These are phyloP conservation scores for Scolopax bukidnonensis DNA, from an alignment of 2,797 vertebrate genomes.

Conservation along the genomic window DNA sequence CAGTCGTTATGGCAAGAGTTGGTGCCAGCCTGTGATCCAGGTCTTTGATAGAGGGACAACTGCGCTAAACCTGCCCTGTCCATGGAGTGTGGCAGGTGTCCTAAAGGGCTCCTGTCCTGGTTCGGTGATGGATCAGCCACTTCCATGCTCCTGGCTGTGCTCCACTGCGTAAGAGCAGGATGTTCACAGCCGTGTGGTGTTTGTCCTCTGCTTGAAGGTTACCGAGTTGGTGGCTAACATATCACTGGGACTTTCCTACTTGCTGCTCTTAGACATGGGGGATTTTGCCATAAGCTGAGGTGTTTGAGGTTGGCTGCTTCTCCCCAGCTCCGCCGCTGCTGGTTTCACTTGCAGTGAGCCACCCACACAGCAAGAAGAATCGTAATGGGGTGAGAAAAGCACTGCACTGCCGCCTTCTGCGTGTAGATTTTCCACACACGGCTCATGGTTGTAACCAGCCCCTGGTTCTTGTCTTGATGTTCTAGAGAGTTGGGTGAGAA, in stretches of 20 bases:
- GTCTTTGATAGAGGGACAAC: background rate
- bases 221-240: background rate
- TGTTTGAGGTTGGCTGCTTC: conserved; percentile 33
- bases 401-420: background rate
- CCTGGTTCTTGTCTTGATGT: background rate
- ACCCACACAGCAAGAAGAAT: conserved; percentile 14
- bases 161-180: background rate
- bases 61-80: background rate
- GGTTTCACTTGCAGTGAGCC: conserved; percentile 54
- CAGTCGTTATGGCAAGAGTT: background rate
- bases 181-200: background rate
- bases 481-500: background rate
- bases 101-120: background rate
- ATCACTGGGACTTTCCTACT: conserved; percentile 55
- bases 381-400: background rate
- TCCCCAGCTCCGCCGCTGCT: conserved; percentile 22
- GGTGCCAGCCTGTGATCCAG: background rate
- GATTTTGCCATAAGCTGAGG: conserved; percentile 39
- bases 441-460: background rate
- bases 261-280: conserved; percentile 19
- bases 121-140: background rate
- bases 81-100: fast-evolving
- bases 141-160: background rate
- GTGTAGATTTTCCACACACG: background rate
- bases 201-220: conserved; percentile 6